Evolutionary conservation across 2,888 invertebrate species (phyloP).

Genomic region (Pseudeuparius sepicola): DNA sequence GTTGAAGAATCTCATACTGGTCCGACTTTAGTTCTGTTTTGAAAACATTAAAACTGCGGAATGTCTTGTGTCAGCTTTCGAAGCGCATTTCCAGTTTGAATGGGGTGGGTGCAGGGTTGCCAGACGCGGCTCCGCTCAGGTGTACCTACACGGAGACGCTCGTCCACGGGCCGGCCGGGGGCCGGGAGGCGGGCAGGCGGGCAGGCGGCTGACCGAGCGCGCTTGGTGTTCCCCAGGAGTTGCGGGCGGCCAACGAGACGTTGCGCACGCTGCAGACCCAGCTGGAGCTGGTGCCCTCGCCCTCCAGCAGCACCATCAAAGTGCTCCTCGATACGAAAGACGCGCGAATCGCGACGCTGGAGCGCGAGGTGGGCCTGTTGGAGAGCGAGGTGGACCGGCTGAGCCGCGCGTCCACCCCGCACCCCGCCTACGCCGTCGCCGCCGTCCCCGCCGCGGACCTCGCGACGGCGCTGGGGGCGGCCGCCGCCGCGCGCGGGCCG

Average conservation of each 20-base stretch:
- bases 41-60: no score
- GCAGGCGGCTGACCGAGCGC: slow-evolving; percentile 17
- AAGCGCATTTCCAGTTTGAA: no score
- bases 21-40: no score
- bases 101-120: no score
- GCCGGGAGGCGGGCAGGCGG: no score
- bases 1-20: no score
- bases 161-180: no score
- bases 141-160: no score
- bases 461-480: slow-evolving; percentile 42
- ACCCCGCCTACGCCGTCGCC: slow-evolving; percentile 37
- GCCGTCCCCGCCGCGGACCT: slow-evolving; percentile 36
- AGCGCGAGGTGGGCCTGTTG: slow-evolving; percentile 71
- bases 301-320: slow-evolving; percentile 59
- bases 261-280: slow-evolving; percentile 72
- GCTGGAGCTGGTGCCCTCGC: slow-evolving; percentile 63
- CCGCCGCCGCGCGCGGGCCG: no score
- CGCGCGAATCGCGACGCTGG: slow-evolving; percentile 76
- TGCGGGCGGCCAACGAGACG: slow-evolving; percentile 75
- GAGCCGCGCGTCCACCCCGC: slow-evolving; percentile 35
- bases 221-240: slow-evolving; percentile 51
- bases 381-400: slow-evolving; percentile 63
- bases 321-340: slow-evolving; percentile 79
- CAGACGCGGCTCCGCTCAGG: no score
- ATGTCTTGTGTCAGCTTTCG: no score